Evolutionary conservation across 2,797 vertebrate genomes (phyloP).

Genomic region (Etheostoma perlongum): DNA sequence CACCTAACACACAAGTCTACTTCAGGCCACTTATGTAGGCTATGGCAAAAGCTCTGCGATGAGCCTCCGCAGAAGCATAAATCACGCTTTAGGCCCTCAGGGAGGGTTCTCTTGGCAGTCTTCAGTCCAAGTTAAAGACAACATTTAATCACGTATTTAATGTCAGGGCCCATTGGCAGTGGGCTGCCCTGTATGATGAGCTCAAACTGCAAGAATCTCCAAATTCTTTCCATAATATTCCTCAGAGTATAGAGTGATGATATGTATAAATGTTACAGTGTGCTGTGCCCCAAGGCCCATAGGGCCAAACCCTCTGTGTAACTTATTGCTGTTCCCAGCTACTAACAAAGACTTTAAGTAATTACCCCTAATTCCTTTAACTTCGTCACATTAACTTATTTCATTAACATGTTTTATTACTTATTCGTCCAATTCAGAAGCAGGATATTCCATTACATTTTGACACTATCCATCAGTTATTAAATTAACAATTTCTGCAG

Average conservation of each 20-base stretch:
- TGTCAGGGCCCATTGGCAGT: background rate
- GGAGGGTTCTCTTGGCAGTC: slow-evolving; percentile 21
- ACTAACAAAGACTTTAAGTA: slow-evolving; percentile 36
- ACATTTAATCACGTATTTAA: slow-evolving; percentile 6
- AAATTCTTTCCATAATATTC: background rate
- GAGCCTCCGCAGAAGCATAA: no score
- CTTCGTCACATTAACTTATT: slow-evolving; percentile 46
- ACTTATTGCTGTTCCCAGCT: slow-evolving; percentile 7
- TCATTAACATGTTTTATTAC: slow-evolving; percentile 48
- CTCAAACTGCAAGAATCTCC: slow-evolving; percentile 9
- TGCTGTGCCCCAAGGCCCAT: background rate
- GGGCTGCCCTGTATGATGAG: background rate
- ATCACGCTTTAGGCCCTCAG: background rate
- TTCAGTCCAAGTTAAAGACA: slow-evolving; percentile 39
- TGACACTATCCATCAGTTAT: slow-evolving; percentile 55
- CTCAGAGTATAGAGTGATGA: background rate
- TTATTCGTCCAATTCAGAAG: slow-evolving; percentile 50
- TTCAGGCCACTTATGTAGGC: no score
- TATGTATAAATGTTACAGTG: background rate
- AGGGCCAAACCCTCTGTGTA: slow-evolving; percentile 13
- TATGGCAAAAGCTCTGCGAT: no score
- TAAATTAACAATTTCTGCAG: slow-evolving; percentile 61
- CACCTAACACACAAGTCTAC: no score
- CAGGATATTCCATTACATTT: slow-evolving; percentile 43
- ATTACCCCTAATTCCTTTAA: slow-evolving; percentile 40